Evolutionary conservation across 2,888 invertebrate genomes (phyloP).

Genomic region (Nemurella pictetii): DNA sequence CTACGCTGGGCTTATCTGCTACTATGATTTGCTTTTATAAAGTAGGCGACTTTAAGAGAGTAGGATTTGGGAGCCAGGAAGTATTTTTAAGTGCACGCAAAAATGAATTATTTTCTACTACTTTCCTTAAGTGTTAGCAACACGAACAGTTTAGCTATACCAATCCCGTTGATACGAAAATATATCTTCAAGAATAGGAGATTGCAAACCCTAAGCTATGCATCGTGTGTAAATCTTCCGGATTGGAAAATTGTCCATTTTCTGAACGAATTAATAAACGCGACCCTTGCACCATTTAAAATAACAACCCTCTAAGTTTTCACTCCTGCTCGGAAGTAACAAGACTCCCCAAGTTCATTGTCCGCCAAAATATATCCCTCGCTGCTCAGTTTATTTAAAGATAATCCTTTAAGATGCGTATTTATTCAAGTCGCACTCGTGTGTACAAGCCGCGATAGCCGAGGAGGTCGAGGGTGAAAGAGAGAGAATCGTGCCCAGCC

Average conservation of each 20-base stretch:
- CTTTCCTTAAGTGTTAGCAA: background rate
- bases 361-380: background rate
- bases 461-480: background rate
- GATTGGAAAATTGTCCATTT: background rate
- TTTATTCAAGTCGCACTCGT: conserved; percentile 1
- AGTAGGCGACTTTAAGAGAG: background rate
- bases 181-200: background rate
- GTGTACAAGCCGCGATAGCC: background rate
- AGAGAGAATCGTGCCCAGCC: background rate
- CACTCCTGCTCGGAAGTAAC: background rate
- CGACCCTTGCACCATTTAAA: background rate
- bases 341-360: background rate
- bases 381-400: background rate
- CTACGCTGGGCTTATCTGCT: background rate
- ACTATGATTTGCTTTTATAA: background rate
- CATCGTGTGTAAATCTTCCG: too few species aligned
- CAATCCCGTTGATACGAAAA: too few species aligned
- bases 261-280: background rate
- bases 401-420: conserved; percentile 7
- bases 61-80: background rate
- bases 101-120: background rate
- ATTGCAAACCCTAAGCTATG: background rate
- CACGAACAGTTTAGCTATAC: too few species aligned
- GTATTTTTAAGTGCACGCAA: too few species aligned
- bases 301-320: background rate